Base-by-base conservation (phyloP, 2,113 vertebrate species). In the Bettongia penicillata region DNA sequence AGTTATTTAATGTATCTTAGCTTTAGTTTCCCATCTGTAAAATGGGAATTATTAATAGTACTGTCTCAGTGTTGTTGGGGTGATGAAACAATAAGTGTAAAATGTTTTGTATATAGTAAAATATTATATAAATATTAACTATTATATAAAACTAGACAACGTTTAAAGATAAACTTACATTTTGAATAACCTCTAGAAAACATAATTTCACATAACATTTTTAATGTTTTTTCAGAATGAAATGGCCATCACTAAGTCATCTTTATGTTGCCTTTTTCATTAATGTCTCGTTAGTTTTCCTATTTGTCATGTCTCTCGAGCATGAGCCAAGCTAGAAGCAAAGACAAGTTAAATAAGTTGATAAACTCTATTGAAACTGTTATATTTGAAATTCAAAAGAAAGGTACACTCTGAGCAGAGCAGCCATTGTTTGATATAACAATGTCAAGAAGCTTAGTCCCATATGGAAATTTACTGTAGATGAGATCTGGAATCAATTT, bases 211-310 rank as follows among this genome's bases (percentile, higher is more conserved):
- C 16, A 9, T 53, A 51, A 89, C 0, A 51, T 91, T 94, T 96
- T 96, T 84, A 10, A 53, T 43, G 94, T 97, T 90, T 0, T 92
- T 94, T 91, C 84, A 77, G 92, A 93, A n/a, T 95, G 89, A 92
- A 96, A 90, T 91, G 3, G n/a, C 43, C 23, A 84, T 84, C 16
- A 19, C 19, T 43, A 84, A 43, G 37, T 43, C 16, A 43, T 43
- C 7, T 93, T 94, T 93, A 50, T n/a, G 53, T 98, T 61, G 50
- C 2, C 91, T 14, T 93, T 94, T 90, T 28, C 26, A 93, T 95
- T 94, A 91, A 68, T 47, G 93, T 93, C 84, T 92, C 55, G 93
- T 92, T 92, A 43, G 23, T 94, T 97, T 95, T 90, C 4, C 51
- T 93, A 1, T 77, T 94, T 90, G 53, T 94, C 19, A 92, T 68